Evolutionary conservation across 1,140 invertebrate genomes (phyloP), one percentile per base, ranked within the genome.

Genomic region (Bombus pyrosoma): DNA sequence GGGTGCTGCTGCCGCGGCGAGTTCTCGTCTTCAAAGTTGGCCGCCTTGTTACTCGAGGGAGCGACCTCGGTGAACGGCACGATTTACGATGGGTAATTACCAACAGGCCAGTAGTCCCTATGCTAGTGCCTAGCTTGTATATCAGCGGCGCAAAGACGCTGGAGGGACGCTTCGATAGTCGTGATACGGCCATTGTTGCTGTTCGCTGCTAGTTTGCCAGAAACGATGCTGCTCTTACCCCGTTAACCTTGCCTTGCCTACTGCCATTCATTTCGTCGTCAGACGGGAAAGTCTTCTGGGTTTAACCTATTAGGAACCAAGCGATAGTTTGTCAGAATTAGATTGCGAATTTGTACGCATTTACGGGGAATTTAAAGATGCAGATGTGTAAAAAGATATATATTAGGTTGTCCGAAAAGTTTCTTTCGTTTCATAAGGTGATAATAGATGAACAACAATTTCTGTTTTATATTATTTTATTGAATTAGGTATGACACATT

Each of bases 31-130:
- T 90, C 84, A 85, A 90, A 91, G 88, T 88, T 87, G 82, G n/a
- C 85, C 83, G 81, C 53, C 85, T 91, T 86, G 90, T 91, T 91
- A 88, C 87, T 83, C 77, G 64, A 85, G 75, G 81, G 81, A 89
- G 89, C 88, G 87, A 90, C 83, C 87, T 90, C 90, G 83, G 73
- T 82, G 87, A 91, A 88, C 84, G 90, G 68, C 86, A 87, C 83
- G 88, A 91, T 91, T 91, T 91, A 91, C 88, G 91, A 90, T 74
- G 82, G 79, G 90, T 91, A 91, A 91, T 91, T 91, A 91, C 90
- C 88, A 75, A 81, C 81, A 62, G 59, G 75, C 59, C 83, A 84
- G 88, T 82, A 86, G 82, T 90, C 66, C 64, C 78, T 83, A 34
- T 47, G 62, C 68, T 59, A 53, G 66, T 83, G 34, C 76, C 62